Base-by-base conservation (phyloP, 1,140 invertebrate genomes). In the Drosophila pruinosa region DNA sequence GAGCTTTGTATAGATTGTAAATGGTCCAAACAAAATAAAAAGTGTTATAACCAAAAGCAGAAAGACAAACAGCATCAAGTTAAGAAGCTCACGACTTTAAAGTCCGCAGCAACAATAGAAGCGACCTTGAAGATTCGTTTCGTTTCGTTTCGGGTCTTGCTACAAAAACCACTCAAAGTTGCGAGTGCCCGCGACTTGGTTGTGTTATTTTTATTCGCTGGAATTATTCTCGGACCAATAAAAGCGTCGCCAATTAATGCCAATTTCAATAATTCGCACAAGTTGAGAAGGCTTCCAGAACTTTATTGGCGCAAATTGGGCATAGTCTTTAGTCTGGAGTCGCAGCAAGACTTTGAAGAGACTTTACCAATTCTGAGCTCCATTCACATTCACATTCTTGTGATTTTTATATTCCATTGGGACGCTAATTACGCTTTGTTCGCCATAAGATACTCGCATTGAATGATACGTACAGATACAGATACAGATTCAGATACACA, bases 251-350 rank as follows among this genome's bases (percentile, higher is more conserved):
- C 81, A 86, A 85, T 85, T 85, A 85, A 85, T 63, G 82, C 73
- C 81, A 86, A 85, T 85, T 85, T 86, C 77, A 86, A 86, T 85
- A 85, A 85, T 77, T 85, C 61, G 77, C 81, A 70, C 72, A 58
- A 70, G 41, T 61, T 56, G 45, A 22, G 59, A 81, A 63, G 74
- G 68, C 69, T 65, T 53, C 38, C 39, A 63, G 38, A 76, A 62
- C 64, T 86, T 86, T 86, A 86, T 86, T 86, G 81, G 81, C 82
- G 62, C 68, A 86, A 86, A 86, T 86, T 86, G 81, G 70, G 64
- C 58, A 50, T 45, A 45, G 31, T 43, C 59, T 38, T 26, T 12
- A 57, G 19, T n/a, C n/a, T 4, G 4, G 57, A 26, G 10, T 14
- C 17, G 10, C 26, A 53, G 47, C 10, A 8, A 34, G 19, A 41